These are phyloP conservation scores for Diplazon laetatorius DNA, from an alignment of 2,888 invertebrate genomes.

Conservation along the genomic window DNA sequence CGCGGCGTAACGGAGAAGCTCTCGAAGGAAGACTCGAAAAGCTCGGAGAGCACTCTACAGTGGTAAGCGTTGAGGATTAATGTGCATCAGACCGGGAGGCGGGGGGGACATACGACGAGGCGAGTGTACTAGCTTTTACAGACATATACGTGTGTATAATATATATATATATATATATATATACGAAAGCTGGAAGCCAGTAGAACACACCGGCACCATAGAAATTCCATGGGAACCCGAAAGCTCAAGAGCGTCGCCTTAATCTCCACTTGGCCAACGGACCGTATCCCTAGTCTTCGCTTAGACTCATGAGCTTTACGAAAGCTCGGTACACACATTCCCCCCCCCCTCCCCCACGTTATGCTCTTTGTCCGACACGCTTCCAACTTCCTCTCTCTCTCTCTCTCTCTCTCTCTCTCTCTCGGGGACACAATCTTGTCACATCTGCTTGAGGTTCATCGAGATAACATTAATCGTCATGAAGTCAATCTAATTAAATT, in stretches of 20 bases:
- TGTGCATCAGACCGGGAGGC: constrained; percentile 75
- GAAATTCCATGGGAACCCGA: constrained; percentile 71
- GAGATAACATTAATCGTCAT: too few relatives aligned
- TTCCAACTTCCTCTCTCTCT: constrained; percentile 6
- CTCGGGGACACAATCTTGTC: too few relatives aligned
- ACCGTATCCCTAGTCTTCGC: constrained; percentile 61
- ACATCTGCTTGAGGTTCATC: too few relatives aligned
- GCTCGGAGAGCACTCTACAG: constrained; percentile 40
- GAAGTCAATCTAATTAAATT: too few relatives aligned
- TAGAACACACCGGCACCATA: constrained; percentile 58
- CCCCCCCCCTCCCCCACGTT: too few relatives aligned
- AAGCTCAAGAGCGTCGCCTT: constrained; percentile 74
- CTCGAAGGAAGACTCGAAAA: constrained; percentile 47
- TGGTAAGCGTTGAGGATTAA: constrained; percentile 71
- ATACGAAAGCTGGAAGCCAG: constrained; percentile 31
- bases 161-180: too few relatives aligned
- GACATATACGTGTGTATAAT: too few relatives aligned
- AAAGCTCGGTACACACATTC: constrained; percentile 34
- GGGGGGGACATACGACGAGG: constrained; percentile 57
- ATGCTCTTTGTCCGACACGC: constrained; percentile 14
- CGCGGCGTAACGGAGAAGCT: constrained; percentile 14
- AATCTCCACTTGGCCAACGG: constrained; percentile 73
- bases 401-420: too few relatives aligned
- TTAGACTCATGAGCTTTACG: constrained; percentile 21
- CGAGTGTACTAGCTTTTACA: constrained; percentile 32